Evolutionary conservation across 2,797 vertebrate genomes (phyloP).

Genomic region (Peromyscus aztecus): DNA sequence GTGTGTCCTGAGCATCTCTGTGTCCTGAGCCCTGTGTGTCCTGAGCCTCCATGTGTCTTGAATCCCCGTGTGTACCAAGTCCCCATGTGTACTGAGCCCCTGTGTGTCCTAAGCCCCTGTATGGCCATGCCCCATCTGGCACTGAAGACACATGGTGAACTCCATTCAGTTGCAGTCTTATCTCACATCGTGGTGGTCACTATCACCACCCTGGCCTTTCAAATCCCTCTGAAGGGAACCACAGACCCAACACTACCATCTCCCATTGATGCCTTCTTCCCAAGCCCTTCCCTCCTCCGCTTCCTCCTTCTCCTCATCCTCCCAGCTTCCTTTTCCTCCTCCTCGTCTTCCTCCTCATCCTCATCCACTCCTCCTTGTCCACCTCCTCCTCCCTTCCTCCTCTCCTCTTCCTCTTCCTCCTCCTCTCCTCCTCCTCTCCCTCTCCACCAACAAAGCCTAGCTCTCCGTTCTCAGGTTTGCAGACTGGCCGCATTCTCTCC

Average conservation of each 20-base stretch:
- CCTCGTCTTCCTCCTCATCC: accelerated
- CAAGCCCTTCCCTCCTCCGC: not conserved
- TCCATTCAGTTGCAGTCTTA: not conserved
- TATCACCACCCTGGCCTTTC: not conserved
- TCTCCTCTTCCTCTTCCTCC: not conserved
- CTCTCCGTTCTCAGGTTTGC: not conserved
- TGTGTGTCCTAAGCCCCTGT: not conserved
- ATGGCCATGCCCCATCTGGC: not conserved
- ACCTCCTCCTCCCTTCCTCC: accelerated
- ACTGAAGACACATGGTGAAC: not conserved
- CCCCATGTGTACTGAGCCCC: not conserved
- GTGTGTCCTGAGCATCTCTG: not conserved
- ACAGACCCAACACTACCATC: not conserved
- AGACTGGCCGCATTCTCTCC: not conserved
- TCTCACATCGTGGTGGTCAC: not conserved
- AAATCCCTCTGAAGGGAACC: not conserved
- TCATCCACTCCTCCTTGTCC: not conserved
- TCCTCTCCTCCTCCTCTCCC: not conserved
- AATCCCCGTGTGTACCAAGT: not conserved
- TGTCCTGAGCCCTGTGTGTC: not conserved
- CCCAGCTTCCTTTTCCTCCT: no score
- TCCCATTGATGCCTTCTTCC: not conserved
- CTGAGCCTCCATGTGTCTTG: not conserved
- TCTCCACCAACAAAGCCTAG: not conserved
- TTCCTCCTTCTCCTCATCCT: no score